Evolutionary conservation across 1,140 invertebrate genomes (phyloP), one percentile per base, ranked within the genome.

Genomic region (Papilio xuthus): DNA sequence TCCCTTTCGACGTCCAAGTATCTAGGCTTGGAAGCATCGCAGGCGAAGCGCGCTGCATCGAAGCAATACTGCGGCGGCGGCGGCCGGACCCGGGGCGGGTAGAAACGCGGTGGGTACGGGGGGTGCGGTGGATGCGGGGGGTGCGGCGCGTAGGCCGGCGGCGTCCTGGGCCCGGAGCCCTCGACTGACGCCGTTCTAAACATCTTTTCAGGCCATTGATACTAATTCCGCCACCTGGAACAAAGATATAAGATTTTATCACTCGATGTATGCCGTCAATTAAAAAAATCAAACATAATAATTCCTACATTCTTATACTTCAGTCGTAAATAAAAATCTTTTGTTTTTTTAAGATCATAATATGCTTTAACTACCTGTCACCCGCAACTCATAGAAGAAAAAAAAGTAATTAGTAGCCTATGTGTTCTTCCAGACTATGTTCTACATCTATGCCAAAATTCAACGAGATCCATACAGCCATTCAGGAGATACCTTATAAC

Each of bases 11-110:
- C 91, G 73, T 94, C 94, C 28, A 94, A 80, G 83, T 94, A 94
- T 44, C 94, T 78, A 8, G 93, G 93, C 60, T 93, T 91, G 23
- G 92, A 93, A 23, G 92, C 90, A 77, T 94, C 94, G 82, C 92
- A 92, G 69, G 92, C 93, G 89, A 94, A 94, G 60, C 93, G 89
- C 1, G 94, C 94, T 6, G 94, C 94, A 80, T 94, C 94, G 85
- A 94, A 94, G 85, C 93, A 94, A 84, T 94, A 94, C 63, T 94
- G 93, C 6, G 93, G 93, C 53, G 91, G 93, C 18, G 92, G 94
- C 0, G 90, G 90, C 3, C 91, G 86, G 74, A 94, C 91, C 37
- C 93, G 86, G 9, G 92, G 91, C 23, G 92, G 93, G 81, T 91
- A 93, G 84, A 92, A 89, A 28, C 90, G 89, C 23, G 90, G 90